These are phyloP conservation scores for Drosophila simulans DNA, from an alignment of 1,140 invertebrate genomes.

Conservation along the genomic window DNA sequence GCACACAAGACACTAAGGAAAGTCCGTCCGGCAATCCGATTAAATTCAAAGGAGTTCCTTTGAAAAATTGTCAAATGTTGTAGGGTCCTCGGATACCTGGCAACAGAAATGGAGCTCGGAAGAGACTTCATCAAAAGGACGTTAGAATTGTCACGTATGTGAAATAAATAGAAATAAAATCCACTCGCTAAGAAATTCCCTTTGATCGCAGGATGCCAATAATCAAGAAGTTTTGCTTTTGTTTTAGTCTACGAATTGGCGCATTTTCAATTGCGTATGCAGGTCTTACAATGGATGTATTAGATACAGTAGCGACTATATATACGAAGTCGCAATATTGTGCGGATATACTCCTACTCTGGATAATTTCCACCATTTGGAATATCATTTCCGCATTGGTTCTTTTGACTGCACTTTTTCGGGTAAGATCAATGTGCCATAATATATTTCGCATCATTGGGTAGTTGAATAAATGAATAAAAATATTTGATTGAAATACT, in stretches of 20 bases:
- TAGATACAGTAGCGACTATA: background rate
- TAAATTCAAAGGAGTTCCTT: background rate
- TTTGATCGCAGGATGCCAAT: constrained; percentile 10
- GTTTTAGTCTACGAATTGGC: constrained; percentile 18
- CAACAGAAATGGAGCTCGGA: background rate
- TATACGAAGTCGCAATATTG: background rate
- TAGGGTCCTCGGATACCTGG: no score
- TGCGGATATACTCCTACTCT: background rate
- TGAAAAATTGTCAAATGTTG: background rate
- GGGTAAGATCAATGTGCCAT: background rate
- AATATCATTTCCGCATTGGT: background rate
- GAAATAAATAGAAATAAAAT: background rate
- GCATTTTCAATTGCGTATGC: constrained; percentile 3
- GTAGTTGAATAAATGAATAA: background rate
- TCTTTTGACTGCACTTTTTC: background rate
- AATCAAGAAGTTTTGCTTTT: constrained; percentile 22
- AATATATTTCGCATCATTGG: background rate
- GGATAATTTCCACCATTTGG: background rate
- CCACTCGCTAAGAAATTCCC: no score
- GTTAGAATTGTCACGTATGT: background rate
- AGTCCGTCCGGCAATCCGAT: background rate
- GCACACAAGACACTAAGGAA: constrained; percentile 2
- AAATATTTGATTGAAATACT: background rate
- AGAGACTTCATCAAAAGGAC: background rate
- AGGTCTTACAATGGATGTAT: background rate